Conservation (phyloP, 2,797 vertebrate species). For the Petrocephalus sullivani region DNA sequence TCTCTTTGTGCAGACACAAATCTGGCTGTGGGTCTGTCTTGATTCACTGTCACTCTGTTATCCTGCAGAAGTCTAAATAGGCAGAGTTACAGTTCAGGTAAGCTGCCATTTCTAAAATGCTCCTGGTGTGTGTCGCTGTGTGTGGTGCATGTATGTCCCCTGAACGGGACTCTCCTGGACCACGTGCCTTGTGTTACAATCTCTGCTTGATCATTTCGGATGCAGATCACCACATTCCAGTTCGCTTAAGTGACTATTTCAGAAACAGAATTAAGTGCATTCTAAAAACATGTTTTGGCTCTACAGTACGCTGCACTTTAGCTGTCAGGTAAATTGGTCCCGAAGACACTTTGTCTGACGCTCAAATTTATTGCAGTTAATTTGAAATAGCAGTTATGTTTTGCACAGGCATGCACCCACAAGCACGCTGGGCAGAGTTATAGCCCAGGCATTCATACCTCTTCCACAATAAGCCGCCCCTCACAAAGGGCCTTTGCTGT, state of each 20-base stretch:
- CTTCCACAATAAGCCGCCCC: not conserved
- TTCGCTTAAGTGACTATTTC: not conserved
- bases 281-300: not conserved
- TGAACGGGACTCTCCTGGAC: not conserved
- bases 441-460: not conserved
- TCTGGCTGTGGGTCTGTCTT: not conserved
- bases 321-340: not conserved
- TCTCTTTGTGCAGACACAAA: not conserved
- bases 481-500: slow-evolving; percentile 8
- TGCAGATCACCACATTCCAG: not conserved
- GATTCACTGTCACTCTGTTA: not conserved
- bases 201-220: not conserved
- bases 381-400: not conserved
- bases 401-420: not conserved
- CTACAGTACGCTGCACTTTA: not conserved
- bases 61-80: not conserved
- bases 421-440: not conserved
- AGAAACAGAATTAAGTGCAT: not conserved
- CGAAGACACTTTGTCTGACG: not conserved
- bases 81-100: not conserved
- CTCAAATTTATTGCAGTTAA: slow-evolving; percentile 11
- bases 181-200: not conserved
- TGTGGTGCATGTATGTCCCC: not conserved
- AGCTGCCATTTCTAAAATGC: not conserved
- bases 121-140: not conserved